Conservation (phyloP, 2,797 vertebrate species). For the Adrianichthys oophorus region DNA sequence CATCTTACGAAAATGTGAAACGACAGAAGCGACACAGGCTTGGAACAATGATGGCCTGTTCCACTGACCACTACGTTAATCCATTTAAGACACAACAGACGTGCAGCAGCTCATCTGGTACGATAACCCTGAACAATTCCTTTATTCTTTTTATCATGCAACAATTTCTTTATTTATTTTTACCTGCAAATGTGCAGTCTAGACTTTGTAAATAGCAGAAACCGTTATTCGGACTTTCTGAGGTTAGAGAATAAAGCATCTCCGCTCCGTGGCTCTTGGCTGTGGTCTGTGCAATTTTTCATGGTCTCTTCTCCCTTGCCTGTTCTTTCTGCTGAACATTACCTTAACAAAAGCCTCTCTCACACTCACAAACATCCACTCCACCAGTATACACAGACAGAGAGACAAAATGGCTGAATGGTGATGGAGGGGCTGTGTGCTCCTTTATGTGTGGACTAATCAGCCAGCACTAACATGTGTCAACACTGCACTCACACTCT, state of each 20-base stretch:
- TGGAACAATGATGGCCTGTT: constrained; percentile 67
- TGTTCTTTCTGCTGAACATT: constrained; percentile 55
- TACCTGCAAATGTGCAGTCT: constrained; percentile 9
- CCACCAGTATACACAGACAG: constrained; percentile 63
- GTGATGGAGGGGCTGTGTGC: constrained; percentile 67
- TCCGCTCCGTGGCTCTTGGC: constrained; percentile 36
- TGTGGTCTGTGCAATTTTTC: constrained; percentile 62
- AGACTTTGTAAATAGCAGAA: constrained; percentile 13
- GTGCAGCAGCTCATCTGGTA: constrained; percentile 43
- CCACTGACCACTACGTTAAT: constrained; percentile 72
- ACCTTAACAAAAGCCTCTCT: constrained; percentile 75
- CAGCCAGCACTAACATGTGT: constrained; percentile 78
- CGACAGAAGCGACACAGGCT: constrained; percentile 58
- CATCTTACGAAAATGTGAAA: constrained; percentile 49
- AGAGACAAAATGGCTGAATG: constrained; percentile 78
- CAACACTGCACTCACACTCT: constrained; percentile 66
- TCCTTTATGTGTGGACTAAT: constrained; percentile 72
- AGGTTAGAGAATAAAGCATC: constrained; percentile 23
- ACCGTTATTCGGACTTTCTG: constrained; percentile 5
- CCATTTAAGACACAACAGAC: constrained; percentile 73
- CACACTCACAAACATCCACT: constrained; percentile 52
- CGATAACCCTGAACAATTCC: constrained; percentile 19
- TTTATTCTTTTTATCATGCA: constrained; percentile 27
- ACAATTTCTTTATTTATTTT: constrained; percentile 25
- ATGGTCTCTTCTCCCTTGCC: constrained; percentile 63